Evolutionary conservation across 2,888 invertebrate species (phyloP).

Genomic region (Theodoxus fluviatilis): DNA sequence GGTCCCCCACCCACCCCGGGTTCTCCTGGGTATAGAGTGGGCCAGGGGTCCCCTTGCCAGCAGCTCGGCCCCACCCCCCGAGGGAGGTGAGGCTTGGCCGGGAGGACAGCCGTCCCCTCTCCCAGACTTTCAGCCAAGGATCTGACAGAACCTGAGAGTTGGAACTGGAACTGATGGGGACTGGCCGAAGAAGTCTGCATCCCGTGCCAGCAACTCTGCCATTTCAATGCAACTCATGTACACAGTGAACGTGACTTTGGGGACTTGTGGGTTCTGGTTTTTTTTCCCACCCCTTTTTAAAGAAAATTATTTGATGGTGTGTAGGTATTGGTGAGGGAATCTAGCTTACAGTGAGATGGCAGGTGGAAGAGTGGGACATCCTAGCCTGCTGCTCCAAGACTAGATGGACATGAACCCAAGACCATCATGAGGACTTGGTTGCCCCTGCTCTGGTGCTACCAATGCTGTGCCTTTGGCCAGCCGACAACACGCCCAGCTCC

Average conservation of each 20-base stretch:
- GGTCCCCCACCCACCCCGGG: background rate
- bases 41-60: background rate
- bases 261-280: no score
- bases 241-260: no score
- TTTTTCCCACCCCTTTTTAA: no score
- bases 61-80: background rate
- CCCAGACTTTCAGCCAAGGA: background rate
- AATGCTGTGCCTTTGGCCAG: no score
- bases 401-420: no score
- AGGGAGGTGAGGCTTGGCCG: background rate
- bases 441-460: no score
- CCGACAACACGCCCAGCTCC: no score
- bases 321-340: constrained; percentile 17
- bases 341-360: constrained; percentile 5
- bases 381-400: no score
- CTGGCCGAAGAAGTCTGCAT: no score
- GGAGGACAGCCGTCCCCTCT: background rate
- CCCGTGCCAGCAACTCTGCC: constrained; percentile 36
- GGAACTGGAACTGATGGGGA: background rate
- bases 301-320: no score
- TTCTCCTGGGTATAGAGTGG: background rate
- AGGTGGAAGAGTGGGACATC: background rate
- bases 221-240: constrained; percentile 54
- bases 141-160: background rate
- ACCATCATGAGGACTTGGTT: no score